Percentiles rank a stretch among this genome's conserved stretches.
Evolutionary conservation across 2,888 invertebrate species (phyloP).

Genomic region (Xiphydria camelus): DNA sequence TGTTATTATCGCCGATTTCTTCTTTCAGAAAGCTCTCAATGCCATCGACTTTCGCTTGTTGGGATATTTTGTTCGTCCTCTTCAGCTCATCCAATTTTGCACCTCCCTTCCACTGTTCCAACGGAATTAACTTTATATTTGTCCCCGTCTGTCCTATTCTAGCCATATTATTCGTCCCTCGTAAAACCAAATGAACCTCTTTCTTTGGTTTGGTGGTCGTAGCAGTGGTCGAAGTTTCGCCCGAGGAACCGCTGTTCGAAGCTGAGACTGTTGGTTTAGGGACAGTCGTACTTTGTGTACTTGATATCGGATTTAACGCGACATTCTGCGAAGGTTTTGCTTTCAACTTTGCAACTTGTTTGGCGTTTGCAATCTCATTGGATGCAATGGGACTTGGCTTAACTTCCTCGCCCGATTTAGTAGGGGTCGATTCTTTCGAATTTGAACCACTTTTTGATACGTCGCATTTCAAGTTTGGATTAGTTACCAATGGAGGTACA

Average conservation of each 20-base stretch:
- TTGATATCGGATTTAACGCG: not conserved
- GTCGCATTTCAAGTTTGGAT: not conserved
- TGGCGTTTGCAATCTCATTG: not conserved
- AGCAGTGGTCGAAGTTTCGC: not conserved
- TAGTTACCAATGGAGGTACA: not conserved
- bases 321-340: not conserved
- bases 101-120: slow-evolving; percentile 11
- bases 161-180: slow-evolving; percentile 11
- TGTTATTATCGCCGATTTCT: not conserved
- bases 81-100: not conserved
- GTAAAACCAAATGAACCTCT: slow-evolving; percentile 10
- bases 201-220: slow-evolving; percentile 11
- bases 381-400: not conserved
- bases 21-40: not conserved
- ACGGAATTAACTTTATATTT: slow-evolving; percentile 13
- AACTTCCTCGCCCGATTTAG: not conserved
- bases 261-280: no score
- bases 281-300: not conserved
- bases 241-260: not conserved
- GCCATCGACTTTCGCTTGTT: slow-evolving; percentile 5
- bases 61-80: not conserved
- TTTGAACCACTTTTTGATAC: not conserved
- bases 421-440: not conserved
- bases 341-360: not conserved
- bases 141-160: slow-evolving; percentile 12